A percentile compares a stretch with the other conserved stretches of the same genome.
phyloP scores from a whole-genome alignment of 2,113 vertebrate species.

The Microtus oregoni region DNA sequence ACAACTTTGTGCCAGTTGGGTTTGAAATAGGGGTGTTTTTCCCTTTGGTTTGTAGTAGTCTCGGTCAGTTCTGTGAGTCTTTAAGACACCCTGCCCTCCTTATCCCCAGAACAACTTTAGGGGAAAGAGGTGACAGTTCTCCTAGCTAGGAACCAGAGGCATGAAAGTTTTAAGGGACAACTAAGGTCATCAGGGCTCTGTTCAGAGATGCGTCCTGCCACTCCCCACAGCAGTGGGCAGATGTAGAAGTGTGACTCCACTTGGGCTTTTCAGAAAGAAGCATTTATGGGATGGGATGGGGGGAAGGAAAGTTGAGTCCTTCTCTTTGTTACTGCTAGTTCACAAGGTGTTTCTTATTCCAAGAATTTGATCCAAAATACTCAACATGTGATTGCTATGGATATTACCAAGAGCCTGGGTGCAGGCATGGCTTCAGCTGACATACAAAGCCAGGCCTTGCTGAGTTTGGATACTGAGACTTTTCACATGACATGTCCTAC shows the following conservation, averaged over 20 bases:
- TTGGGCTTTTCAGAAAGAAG: constrained; percentile 59
- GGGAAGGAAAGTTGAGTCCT: background rate
- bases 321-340: constrained; percentile 26
- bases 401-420: background rate
- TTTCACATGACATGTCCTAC: constrained; percentile 28
- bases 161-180: constrained; percentile 39
- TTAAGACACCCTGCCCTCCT: background rate
- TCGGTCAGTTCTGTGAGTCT: background rate
- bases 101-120: background rate
- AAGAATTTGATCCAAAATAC: constrained; percentile 36
- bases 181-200: constrained; percentile 5
- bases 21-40: constrained; percentile 50
- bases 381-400: background rate
- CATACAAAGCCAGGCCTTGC: background rate
- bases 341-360: constrained; percentile 16
- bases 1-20: background rate
- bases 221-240: background rate
- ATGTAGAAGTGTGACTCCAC: constrained; percentile 52
- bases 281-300: background rate
- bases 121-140: constrained; percentile 45
- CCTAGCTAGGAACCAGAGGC: constrained; percentile 59
- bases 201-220: constrained; percentile 1
- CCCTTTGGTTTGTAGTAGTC: background rate
- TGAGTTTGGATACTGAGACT: constrained; percentile 14
- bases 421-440: background rate